phyloP scores from a whole-genome alignment of 2,113 vertebrate genomes.

The Lanius collurio region DNA sequence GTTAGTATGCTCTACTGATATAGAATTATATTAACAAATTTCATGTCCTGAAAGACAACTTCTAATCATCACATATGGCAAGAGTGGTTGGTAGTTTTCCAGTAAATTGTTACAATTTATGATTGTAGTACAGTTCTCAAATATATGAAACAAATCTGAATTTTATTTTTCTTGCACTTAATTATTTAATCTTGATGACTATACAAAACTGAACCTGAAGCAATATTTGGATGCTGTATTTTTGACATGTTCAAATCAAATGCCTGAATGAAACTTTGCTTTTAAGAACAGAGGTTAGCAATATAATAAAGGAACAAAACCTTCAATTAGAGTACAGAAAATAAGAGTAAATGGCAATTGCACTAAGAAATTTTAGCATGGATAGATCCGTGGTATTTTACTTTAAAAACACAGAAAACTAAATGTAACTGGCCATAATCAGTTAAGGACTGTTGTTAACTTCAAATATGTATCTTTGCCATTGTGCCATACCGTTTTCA shows the following conservation, averaged over 20 bases:
- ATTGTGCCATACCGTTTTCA: background rate
- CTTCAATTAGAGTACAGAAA: background rate
- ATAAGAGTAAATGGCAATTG: background rate
- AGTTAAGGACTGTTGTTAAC: background rate
- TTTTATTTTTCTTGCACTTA: background rate
- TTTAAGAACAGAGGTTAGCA: background rate
- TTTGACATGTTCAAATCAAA: background rate
- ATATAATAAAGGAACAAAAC: background rate
- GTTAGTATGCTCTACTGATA: background rate
- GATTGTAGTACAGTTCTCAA: background rate
- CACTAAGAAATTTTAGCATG: background rate
- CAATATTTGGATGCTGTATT: background rate
- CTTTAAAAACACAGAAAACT: background rate
- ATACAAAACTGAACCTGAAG: background rate
- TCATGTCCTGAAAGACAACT: background rate
- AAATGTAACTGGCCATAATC: background rate
- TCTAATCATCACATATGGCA: background rate
- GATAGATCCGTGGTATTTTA: background rate
- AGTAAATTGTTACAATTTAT: background rate
- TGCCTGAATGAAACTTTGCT: background rate
- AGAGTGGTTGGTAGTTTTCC: background rate
- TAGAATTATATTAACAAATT: background rate
- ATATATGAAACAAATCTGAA: background rate
- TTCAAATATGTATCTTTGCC: slow-evolving; percentile 12
- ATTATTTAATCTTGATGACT: background rate